Evolutionary conservation across 1,140 invertebrate genomes (phyloP).

Genomic region (Hirudo medicinalis): DNA sequence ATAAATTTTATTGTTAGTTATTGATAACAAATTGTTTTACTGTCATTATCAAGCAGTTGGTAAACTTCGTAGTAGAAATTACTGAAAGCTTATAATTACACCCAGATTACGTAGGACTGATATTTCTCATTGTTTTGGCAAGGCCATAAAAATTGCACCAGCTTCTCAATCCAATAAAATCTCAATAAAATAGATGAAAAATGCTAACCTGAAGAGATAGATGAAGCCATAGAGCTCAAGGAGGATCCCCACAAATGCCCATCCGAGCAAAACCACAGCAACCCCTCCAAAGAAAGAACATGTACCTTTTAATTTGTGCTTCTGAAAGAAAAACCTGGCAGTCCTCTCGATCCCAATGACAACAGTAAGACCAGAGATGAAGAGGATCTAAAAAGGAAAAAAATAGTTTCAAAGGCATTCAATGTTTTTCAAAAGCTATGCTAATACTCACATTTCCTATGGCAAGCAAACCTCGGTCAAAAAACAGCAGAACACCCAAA

Average conservation of each 20-base stretch:
- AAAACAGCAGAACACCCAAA: constrained; percentile 80
- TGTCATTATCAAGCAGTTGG: no score
- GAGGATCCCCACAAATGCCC: constrained; percentile 88
- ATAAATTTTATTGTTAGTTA: no score
- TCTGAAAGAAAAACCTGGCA: constrained; percentile 93
- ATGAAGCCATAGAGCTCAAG: constrained; percentile 68
- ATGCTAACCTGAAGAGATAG: constrained; percentile 52
- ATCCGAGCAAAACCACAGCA: constrained; percentile 81
- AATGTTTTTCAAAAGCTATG: background rate
- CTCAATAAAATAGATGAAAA: no score
- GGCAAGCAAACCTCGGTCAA: constrained; percentile 92
- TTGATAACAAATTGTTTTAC: no score
- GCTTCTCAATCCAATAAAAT: background rate
- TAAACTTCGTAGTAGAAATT: no score
- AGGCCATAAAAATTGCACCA: no score
- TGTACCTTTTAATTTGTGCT: constrained; percentile 85
- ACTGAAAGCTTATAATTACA: no score
- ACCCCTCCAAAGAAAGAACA: constrained; percentile 87
- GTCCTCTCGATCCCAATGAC: constrained; percentile 91
- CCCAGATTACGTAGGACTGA: no score
- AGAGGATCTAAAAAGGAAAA: constrained; percentile 61
- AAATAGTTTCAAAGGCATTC: constrained; percentile 17
- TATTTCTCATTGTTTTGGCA: no score
- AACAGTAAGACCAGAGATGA: constrained; percentile 82
- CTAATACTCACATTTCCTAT: constrained; percentile 80